Base-by-base conservation (phyloP, 2,888 invertebrate genomes). In the Frankliniella fusca region DNA sequence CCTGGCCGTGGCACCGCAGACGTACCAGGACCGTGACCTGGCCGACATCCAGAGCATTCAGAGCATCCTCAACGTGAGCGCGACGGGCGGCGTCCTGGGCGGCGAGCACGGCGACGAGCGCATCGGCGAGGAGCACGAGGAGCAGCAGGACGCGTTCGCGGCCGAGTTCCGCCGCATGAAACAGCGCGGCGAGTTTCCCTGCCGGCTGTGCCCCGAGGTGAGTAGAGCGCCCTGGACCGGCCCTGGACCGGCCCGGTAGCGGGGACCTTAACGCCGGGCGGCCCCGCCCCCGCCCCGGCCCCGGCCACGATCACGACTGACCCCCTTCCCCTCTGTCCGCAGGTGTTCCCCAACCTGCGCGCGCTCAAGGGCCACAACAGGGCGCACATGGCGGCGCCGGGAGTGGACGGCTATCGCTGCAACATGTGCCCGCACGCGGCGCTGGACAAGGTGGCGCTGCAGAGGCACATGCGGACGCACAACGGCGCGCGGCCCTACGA, bases 401-500 rank as follows among this genome's bases (percentile, higher is more conserved):
- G 80, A 85, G 88, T 83, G 50, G 83, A 83, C 1, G 95, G 96
- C 0, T 97, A 96, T 88, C 93, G 94, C 82, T 98, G 98, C 89
- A 96, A 97, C 87, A 95, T 97, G 93, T 98, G 98, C 85, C 93
- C 94, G 0, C 97, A 96, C 88, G 93, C 94, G 0, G 94, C 95
- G 84, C 91, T 94, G 70, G 98, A 98, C 87, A 97, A 97, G 88
- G 95, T 96, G 28, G 96, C 97, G 3, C 89, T 98, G 81, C 94
- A 96, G 12, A 92, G 97, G 28, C 98, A 98, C 87, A 94, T 98
- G 92, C 91, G 97, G 80, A 96, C 96, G 0, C 98, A 98, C 89
- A 98, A 97, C 87, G 98, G 98, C 0, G 97, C 98, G 86, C 91
- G 97, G 18, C 98, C 98, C 0, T 98, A 96, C 87, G 96, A 97